phyloP scores from a whole-genome alignment of 2,888 invertebrate genomes.

The Nymphalis c-album region DNA sequence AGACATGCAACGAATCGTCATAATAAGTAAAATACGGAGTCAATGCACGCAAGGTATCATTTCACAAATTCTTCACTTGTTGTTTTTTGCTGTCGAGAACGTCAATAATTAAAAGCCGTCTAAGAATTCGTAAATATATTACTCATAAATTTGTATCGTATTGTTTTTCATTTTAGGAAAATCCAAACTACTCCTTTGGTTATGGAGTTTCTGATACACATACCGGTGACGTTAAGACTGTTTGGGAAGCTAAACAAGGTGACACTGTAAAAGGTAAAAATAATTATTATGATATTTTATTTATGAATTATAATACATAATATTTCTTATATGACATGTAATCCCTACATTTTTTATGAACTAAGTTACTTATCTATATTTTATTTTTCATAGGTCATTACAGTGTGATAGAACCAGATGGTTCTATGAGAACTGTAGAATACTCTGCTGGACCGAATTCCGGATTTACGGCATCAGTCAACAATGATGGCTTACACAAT shows the following conservation, averaged over 20 bases:
- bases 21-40: slow-evolving; percentile 68
- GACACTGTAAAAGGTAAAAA: slow-evolving; percentile 79
- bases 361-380: neutral
- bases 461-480: slow-evolving; percentile 82
- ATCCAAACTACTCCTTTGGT: slow-evolving; percentile 82
- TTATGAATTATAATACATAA: no score
- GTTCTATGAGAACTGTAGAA: slow-evolving; percentile 82
- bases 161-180: slow-evolving; percentile 63
- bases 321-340: no score
- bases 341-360: neutral
- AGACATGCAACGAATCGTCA: slow-evolving; percentile 68
- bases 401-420: slow-evolving; percentile 85
- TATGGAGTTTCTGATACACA: slow-evolving; percentile 83
- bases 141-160: slow-evolving; percentile 27
- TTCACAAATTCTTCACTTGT: slow-evolving; percentile 58
- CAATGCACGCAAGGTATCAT: slow-evolving; percentile 67
- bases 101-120: slow-evolving; percentile 51
- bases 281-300: neutral
- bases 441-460: slow-evolving; percentile 81
- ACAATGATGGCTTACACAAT: slow-evolving; percentile 65
- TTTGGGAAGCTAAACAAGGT: slow-evolving; percentile 84
- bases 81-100: slow-evolving; percentile 50
- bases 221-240: slow-evolving; percentile 83
- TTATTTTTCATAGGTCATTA: slow-evolving; percentile 77
- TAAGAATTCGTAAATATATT: slow-evolving; percentile 44